These are phyloP conservation scores for Mesocentrotus franciscanus DNA, from an alignment of 53 echinoderm and acorn worm species.

Conservation along the genomic window DNA sequence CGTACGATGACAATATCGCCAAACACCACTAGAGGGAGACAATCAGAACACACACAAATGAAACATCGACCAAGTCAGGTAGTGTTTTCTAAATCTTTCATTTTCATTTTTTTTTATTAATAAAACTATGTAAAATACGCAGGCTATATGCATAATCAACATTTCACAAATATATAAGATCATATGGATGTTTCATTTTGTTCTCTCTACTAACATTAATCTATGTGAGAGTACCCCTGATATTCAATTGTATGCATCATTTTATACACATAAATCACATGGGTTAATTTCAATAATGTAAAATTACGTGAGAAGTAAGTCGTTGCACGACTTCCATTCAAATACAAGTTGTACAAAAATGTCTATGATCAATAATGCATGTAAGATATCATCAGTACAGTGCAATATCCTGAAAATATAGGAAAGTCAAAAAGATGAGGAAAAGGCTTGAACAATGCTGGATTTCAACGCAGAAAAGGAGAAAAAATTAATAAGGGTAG, in stretches of 20 bases:
- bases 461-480: neutral
- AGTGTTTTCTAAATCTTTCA: neutral
- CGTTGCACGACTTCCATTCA: neutral
- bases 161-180: constrained; percentile 8
- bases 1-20: too few species aligned
- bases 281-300: neutral
- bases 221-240: neutral
- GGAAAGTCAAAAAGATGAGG: neutral
- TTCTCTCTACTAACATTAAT: neutral
- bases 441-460: too few species aligned
- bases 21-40: neutral
- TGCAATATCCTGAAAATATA: neutral
- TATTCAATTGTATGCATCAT: neutral
- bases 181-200: neutral
- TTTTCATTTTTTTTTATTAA: constrained; percentile 21
- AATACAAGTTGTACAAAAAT: neutral
- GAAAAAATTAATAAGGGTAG: too few species aligned
- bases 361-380: neutral
- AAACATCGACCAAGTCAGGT: neutral
- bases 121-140: constrained; percentile 33
- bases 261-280: neutral
- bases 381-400: neutral
- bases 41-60: neutral
- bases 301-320: neutral
- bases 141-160: constrained; percentile 20